Base-by-base conservation (phyloP, 2,888 invertebrate genomes). In the Bellardia bayeri region DNA sequence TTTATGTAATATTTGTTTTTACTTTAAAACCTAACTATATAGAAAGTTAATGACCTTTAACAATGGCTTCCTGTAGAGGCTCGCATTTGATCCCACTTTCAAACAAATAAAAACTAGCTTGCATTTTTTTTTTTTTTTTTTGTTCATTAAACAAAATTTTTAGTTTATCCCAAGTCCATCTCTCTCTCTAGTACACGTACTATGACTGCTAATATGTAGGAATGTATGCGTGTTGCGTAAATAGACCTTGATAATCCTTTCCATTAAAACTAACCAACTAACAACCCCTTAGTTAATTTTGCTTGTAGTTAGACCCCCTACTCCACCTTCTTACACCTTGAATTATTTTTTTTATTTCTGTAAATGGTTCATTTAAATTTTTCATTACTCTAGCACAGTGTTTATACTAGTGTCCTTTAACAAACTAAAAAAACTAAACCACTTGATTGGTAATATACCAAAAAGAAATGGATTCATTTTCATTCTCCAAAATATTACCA, bases 281-380 rank as follows among this genome's bases (percentile, higher is more conserved):
- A 14, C 16, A 69, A 30, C 2, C 54, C 69, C 33, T 0, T 63
- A 30, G 0, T 33, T 54, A 56, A 75, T 42, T 68, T 80, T 75
- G 85, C 71, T 76, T 82, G 79, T 82, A 79, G 71, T 79, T 74
- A 75, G 83, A 79, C 82, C 82, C 82, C 66, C 68, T 76, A 82
- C 80, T 71, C 81, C 84, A 85, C 69, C 66, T 84, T 79, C 54
- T 82, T 71, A 58, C 58, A 78, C 80, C 64, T 72, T 71, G 69
- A 82, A 80, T 83, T 76, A 76, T 64, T 75, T 80, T 58, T 84
- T 83, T 76, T 75, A 78, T 83, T 83, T 78, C 23, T 61, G 58
- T 90, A 91, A 91, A 92, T 92, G 92, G 92, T 92, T 92, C 92
- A 92, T 92, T 91, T 89, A 92, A 92, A 92, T 90, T 91, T 92